Base-by-base conservation (phyloP, 2,113 vertebrate genomes). In the Protobothrops flavoviridis region DNA sequence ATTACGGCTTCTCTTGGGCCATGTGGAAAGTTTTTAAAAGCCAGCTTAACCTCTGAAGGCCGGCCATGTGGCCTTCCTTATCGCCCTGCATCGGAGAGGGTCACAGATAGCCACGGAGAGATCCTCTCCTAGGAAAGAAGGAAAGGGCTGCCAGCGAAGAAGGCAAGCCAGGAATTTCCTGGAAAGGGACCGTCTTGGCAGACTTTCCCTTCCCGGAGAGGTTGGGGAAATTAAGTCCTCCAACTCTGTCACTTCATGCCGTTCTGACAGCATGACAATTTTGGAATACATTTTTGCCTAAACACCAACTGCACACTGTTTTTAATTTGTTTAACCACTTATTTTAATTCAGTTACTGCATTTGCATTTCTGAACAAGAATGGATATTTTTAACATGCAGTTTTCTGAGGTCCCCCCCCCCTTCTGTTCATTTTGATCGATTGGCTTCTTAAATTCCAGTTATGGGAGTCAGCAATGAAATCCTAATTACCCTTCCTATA, bases 1-100 rank as follows among this genome's bases (percentile, higher is more conserved):
- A 89, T 92, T 90, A 59, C 57, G 26, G 92, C 90, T 24, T 29
- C 1, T 52, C 64, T 61, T 93, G 57, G 90, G 88, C 45, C 0
- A 0, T 52, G 13, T 64, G 92, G 92, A 86, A 26, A 39, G 48
- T 43, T 92, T 92, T 39, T 85, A 89, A 92, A 94, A 91, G 85
- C 5, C 94, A 96, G 96, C 90, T 0, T 21, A 93, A 90, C 15
- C 10, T 94, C 93, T 96, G 91, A 93, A 4, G 94, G 93, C 89
- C 93, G 61, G 74, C 85, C 29, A 92, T 43, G 89, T 91, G 87
- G 91, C 93, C 57, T 87, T 89, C 95, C 92, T 92, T 94, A 57
- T 95, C 45, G 1, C 55, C 88, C 64, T 43, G 89, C 57, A 55
- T 43, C 3, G 50, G 87, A 45, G 15, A 39, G 43, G 81, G 57